Percentiles rank a stretch among this genome's conserved stretches.
Conservation (phyloP, 2,888 invertebrate genomes). For the Aethes cnicana region DNA sequence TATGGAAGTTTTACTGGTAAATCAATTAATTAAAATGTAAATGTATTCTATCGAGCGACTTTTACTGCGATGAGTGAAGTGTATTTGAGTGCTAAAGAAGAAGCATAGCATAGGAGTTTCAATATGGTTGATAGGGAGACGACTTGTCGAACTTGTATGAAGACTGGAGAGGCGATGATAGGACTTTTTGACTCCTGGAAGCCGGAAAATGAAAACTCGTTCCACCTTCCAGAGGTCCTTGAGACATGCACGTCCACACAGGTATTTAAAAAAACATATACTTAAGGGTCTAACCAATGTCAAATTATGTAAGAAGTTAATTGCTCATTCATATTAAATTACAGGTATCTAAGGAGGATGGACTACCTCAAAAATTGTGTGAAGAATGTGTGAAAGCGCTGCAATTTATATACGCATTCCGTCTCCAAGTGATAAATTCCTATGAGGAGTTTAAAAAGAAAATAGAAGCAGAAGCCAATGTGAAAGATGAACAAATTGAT, state of each 20-base stretch:
- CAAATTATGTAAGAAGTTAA: slow-evolving; percentile 12
- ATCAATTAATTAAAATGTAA: slow-evolving; percentile 23
- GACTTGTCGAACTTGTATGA: slow-evolving; percentile 74
- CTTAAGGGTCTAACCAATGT: neutral
- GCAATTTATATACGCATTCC: slow-evolving; percentile 69
- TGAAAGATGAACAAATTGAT: slow-evolving; percentile 40
- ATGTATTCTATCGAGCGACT: slow-evolving; percentile 3
- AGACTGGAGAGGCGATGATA: slow-evolving; percentile 52
- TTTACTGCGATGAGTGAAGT: neutral
- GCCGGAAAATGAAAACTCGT: slow-evolving; percentile 50
- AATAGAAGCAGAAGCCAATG: slow-evolving; percentile 45
- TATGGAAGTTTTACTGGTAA: slow-evolving; percentile 1
- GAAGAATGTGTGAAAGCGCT: slow-evolving; percentile 75
- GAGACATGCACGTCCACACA: slow-evolving; percentile 57
- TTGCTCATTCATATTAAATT: slow-evolving; percentile 31
- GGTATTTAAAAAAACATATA: slow-evolving; percentile 47
- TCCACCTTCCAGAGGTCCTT: slow-evolving; percentile 57
- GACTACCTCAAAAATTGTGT: slow-evolving; percentile 84
- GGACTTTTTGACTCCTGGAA: slow-evolving; percentile 56
- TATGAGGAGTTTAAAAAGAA: slow-evolving; percentile 59
- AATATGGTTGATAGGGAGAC: slow-evolving; percentile 55
- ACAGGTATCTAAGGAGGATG: slow-evolving; percentile 75
- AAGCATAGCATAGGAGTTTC: neutral
- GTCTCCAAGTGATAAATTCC: slow-evolving; percentile 54
- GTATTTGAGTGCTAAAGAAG: neutral